These are phyloP conservation scores for Ptychoptera contaminata DNA, from an alignment of 2,888 invertebrate genomes.

Conservation along the genomic window DNA sequence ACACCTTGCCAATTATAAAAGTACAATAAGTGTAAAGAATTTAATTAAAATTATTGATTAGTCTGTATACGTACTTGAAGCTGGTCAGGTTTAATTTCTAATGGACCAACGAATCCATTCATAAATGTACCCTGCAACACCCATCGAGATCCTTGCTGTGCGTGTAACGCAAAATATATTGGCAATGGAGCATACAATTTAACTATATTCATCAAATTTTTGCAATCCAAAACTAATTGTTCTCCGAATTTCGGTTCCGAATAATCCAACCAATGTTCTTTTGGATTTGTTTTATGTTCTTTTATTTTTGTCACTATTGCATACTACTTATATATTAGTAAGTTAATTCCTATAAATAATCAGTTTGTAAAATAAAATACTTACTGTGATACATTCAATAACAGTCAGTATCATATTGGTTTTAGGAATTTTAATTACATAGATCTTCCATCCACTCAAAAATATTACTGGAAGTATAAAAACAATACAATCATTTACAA, in stretches of 20 bases:
- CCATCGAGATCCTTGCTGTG: conserved; percentile 89
- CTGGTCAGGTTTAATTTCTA: conserved; percentile 77
- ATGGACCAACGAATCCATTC: conserved; percentile 67
- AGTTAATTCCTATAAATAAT: too few relatives aligned
- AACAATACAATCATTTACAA: too few relatives aligned
- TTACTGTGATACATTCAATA: too few relatives aligned
- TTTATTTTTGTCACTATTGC: conserved; percentile 30
- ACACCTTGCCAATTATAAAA: too few relatives aligned
- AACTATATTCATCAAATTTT: conserved; percentile 58
- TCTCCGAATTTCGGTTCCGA: conserved; percentile 58
- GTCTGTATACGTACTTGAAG: conserved; percentile 68
- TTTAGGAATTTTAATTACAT: too few relatives aligned
- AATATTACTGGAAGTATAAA: too few relatives aligned
- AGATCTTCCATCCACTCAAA: too few relatives aligned
- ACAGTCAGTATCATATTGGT: too few relatives aligned
- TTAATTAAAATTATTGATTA: too few relatives aligned
- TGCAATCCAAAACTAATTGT: conserved; percentile 57
- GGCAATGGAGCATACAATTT: conserved; percentile 73
- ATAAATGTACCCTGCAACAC: conserved; percentile 81
- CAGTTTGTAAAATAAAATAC: too few relatives aligned
- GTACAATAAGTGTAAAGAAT: too few relatives aligned
- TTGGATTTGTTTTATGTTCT: conserved; percentile 32
- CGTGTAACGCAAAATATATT: conserved; percentile 86
- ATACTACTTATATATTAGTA: conserved; percentile 26
- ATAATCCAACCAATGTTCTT: conserved; percentile 76